Evolutionary conservation across 2,797 vertebrate genomes (phyloP).

Genomic region (Chloroceryle amazona): DNA sequence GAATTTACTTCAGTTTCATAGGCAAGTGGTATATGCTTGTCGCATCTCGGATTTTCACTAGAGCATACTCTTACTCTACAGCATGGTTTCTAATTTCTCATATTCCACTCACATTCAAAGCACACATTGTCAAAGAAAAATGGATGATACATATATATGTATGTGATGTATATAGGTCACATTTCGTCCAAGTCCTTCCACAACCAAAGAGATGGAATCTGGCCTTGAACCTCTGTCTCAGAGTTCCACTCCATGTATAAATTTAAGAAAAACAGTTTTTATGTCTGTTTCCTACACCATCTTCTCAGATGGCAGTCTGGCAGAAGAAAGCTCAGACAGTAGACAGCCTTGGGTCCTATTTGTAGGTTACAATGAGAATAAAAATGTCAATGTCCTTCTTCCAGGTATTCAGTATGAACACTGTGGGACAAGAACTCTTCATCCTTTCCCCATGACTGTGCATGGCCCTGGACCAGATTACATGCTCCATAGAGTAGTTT

Average conservation of each 20-base stretch:
- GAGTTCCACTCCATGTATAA: neutral
- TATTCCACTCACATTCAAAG: neutral
- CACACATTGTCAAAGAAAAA: neutral
- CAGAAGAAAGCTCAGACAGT: neutral
- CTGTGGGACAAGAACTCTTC: neutral
- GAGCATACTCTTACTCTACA: neutral
- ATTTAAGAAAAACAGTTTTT: neutral
- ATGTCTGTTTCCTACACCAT: neutral
- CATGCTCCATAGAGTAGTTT: neutral
- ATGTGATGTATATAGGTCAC: neutral
- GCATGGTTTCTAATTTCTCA: neutral
- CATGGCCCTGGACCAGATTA: neutral
- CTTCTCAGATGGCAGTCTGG: neutral
- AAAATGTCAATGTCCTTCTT: neutral
- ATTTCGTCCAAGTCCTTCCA: neutral
- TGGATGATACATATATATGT: neutral
- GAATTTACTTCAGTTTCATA: neutral
- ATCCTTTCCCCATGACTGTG: neutral
- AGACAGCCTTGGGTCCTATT: neutral
- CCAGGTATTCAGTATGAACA: neutral
- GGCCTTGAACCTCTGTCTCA: neutral
- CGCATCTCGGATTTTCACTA: neutral
- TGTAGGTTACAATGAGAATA: neutral
- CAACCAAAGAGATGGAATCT: neutral
- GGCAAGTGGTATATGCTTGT: neutral